Evolutionary conservation across 2,113 vertebrate genomes (phyloP), one percentile per base, ranked within the genome.

Genomic region (Melanerpes aurifrons): DNA sequence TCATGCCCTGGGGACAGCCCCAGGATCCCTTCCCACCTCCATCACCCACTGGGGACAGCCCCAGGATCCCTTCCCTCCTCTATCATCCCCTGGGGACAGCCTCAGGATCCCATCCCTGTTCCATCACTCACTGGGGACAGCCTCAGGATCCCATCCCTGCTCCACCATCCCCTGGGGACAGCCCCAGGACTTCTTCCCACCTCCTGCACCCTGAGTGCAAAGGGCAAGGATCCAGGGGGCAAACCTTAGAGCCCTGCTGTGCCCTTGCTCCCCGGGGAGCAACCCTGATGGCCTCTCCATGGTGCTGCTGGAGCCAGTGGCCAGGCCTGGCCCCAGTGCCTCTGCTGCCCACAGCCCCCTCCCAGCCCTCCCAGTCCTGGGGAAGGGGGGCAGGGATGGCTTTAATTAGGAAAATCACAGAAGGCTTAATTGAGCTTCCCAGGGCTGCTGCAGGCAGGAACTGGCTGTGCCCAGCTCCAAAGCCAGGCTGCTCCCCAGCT

Each of bases 151-250:
- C 13, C 40, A 11, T 43, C 40, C 40, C 40, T 11, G 10, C 40
- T 43, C 40, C 40, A 43, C 9, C 40, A 43, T 43, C 40, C 40
- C 5, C 13, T 11, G 40, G 40, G 40, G 40, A 43, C 40, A 43
- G 40, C 40, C 40, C 40, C 40, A 43, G 40, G 13, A 43, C n/a
- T n/a, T n/a, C n/a, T 21, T 7, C 66, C 70, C 45, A 4, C 1
- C 1, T 0, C 81, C 1, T 2, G 61, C 5, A 17, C 9, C 15
- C 45, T 40, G 7, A 1, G 15, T 13, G 26, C 17, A 31, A 53
- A 67, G 66, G 45, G 7, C 56, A 45, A 12, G 17, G 57, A 14
- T 57, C 31, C 15, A 4, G 19, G 40, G 56, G 50, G 21, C 50
- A 53, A 53, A 53, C 21, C 12, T 22, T 28, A 56, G 26, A 56